Conservation (phyloP, 2,888 invertebrate genomes). For the Cyaniris semiargus region DNA sequence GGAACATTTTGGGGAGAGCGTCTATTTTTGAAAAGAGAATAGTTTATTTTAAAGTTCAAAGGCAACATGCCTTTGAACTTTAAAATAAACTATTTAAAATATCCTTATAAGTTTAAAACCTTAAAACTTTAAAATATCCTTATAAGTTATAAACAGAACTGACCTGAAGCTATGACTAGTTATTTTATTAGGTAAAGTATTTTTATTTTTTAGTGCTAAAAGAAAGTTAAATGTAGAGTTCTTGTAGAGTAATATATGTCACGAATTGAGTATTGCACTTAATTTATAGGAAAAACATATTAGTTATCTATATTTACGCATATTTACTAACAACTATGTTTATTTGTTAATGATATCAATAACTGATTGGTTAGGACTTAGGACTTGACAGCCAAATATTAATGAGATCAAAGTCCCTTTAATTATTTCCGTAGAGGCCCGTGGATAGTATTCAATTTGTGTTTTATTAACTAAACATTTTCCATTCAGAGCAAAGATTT, state of each 20-base stretch:
- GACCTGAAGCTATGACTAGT: neutral
- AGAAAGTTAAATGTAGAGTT: neutral
- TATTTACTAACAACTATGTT: constrained; percentile 8
- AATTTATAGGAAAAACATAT: neutral
- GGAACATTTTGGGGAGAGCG: constrained; percentile 26
- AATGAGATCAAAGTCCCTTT: neutral
- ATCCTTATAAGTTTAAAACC: no score
- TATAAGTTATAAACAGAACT: neutral
- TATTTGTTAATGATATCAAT: constrained; percentile 5
- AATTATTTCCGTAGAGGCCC: neutral
- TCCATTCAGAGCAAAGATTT: neutral
- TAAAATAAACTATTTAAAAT: no score
- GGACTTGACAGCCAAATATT: neutral
- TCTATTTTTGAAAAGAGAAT: constrained; percentile 7
- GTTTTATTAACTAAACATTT: neutral
- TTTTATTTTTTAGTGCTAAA: neutral
- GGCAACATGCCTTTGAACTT: neutral
- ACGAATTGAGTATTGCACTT: neutral
- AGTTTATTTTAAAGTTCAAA: constrained; percentile 22
- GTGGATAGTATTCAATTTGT: neutral
- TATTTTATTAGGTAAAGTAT: neutral
- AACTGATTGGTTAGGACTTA: neutral
- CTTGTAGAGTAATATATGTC: neutral
- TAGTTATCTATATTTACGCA: constrained; percentile 2
- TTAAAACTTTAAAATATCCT: no score